phyloP scores from a whole-genome alignment of 2,113 vertebrate genomes.

The Brienomyrus brachyistius region DNA sequence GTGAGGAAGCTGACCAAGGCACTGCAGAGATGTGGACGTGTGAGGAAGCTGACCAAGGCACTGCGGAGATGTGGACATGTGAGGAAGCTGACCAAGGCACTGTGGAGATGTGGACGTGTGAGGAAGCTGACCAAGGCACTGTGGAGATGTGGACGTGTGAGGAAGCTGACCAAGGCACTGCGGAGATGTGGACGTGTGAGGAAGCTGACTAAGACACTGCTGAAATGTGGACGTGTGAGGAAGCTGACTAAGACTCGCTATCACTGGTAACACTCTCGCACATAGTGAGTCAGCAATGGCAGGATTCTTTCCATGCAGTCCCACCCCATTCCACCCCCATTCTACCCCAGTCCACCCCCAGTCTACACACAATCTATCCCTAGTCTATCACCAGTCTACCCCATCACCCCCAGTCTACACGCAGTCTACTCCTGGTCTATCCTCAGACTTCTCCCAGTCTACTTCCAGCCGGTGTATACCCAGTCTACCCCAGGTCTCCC shows the following conservation, averaged over 20 bases:
- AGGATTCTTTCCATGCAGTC: neutral
- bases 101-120: neutral
- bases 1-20: neutral
- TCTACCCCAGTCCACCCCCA: too few species aligned
- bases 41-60: neutral
- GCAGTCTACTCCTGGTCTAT: neutral
- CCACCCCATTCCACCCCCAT: too few species aligned
- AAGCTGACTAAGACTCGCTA: neutral
- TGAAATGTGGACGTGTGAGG: too few species aligned
- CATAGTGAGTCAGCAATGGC: neutral
- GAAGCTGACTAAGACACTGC: too few species aligned
- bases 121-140: too few species aligned
- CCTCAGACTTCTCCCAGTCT: neutral
- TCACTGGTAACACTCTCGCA: neutral
- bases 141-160: too few species aligned
- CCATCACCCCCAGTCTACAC: neutral
- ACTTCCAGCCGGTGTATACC: too few species aligned
- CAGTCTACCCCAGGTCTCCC: neutral
- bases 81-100: neutral
- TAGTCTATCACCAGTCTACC: neutral
- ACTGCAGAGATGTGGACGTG: too few species aligned
- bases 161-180: too few species aligned
- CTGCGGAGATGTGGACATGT: neutral
- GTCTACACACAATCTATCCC: neutral
- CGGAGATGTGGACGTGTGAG: too few species aligned